These are phyloP conservation scores for Quadroppia sp. DNA, from an alignment of 2,888 invertebrate genomes.

Conservation along the genomic window DNA sequence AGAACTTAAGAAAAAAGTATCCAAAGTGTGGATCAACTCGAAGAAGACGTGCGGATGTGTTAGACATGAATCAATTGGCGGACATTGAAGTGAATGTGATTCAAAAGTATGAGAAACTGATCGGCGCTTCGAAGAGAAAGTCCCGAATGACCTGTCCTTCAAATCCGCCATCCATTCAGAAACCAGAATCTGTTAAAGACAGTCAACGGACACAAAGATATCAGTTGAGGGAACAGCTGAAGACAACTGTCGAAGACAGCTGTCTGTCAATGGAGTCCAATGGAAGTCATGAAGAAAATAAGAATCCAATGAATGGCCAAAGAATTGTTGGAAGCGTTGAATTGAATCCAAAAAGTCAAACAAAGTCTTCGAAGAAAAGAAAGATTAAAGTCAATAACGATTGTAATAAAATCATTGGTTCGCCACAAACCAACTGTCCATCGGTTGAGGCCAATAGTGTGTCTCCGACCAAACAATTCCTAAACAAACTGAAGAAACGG, in stretches of 20 bases:
- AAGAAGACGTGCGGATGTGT: background rate
- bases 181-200: background rate
- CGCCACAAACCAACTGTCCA: background rate
- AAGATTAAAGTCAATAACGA: constrained; percentile 10
- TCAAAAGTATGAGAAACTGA: background rate
- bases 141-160: constrained; percentile 11
- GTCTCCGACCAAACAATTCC: background rate
- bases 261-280: background rate
- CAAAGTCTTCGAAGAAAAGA: background rate
- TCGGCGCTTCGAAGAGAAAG: constrained; percentile 9
- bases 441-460: background rate
- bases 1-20: background rate
- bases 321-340: background rate
- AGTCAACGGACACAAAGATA: background rate
- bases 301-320: background rate
- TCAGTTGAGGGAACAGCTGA: background rate
- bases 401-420: background rate
- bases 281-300: background rate
- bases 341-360: background rate
- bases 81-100: background rate
- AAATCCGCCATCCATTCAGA: background rate
- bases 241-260: background rate
- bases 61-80: background rate
- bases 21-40: background rate
- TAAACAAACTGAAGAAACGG: background rate